phyloP scores from a whole-genome alignment of 2,113 vertebrate genomes.

The Phycodurus eques region DNA sequence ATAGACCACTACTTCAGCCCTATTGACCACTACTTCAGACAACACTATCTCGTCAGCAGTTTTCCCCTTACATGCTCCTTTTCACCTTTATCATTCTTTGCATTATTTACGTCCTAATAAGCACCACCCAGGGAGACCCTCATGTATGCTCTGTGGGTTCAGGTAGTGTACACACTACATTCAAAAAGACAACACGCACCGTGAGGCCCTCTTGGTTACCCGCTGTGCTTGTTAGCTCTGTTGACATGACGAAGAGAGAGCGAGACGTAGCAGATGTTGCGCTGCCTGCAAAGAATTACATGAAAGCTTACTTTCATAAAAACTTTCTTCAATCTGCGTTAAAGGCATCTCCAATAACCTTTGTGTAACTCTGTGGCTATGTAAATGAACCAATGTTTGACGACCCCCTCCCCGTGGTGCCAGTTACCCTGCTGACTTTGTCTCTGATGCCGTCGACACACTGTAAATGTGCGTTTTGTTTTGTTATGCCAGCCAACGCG shows the following conservation, averaged over 20 bases:
- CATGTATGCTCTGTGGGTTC: slow-evolving; percentile 46
- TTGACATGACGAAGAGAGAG: slow-evolving; percentile 14
- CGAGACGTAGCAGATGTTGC: slow-evolving; percentile 13
- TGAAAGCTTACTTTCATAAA: slow-evolving; percentile 22
- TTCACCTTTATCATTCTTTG: slow-evolving; percentile 17
- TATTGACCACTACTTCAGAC: neutral
- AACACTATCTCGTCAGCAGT: neutral
- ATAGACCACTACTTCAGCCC: too few relatives aligned
- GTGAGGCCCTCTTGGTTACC: slow-evolving; percentile 49
- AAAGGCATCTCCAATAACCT: slow-evolving; percentile 8
- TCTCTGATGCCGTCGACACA: neutral
- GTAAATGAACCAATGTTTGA: slow-evolving; percentile 6
- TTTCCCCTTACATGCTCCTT: slow-evolving; percentile 9
- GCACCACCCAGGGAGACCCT: slow-evolving; percentile 26
- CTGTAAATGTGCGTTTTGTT: slow-evolving; percentile 3
- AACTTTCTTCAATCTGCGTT: slow-evolving; percentile 7
- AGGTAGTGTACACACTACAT: slow-evolving; percentile 43
- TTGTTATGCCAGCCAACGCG: neutral
- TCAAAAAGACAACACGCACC: slow-evolving; percentile 42
- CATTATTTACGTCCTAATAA: slow-evolving; percentile 47
- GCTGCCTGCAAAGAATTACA: slow-evolving; percentile 8
- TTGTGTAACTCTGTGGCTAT: slow-evolving; percentile 4
- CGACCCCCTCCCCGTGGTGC: neutral
- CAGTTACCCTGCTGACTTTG: neutral
- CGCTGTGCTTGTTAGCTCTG: slow-evolving; percentile 38